These are phyloP conservation scores for Echinops telfairi DNA, from an alignment of 2,113 vertebrate genomes.

Conservation along the genomic window DNA sequence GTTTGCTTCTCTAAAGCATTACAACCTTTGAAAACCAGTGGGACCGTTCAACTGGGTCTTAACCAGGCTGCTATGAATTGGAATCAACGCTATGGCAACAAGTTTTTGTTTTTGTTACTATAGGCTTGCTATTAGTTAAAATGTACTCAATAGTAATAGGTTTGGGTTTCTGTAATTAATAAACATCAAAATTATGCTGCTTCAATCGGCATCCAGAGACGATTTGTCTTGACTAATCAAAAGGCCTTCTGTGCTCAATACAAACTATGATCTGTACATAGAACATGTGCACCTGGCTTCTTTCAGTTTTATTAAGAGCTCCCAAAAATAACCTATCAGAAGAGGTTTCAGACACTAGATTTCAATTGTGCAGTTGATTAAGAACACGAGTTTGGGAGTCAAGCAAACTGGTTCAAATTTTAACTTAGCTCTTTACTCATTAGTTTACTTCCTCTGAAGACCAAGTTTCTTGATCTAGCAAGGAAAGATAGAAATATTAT, in stretches of 20 bases:
- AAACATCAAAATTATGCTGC: background rate
- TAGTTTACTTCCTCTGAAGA: constrained; percentile 29
- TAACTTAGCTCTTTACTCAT: constrained; percentile 26
- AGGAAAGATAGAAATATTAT: background rate
- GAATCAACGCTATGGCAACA: background rate
- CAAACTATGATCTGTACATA: background rate
- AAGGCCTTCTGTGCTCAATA: constrained; percentile 22
- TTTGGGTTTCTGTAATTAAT: background rate
- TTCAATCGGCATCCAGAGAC: background rate
- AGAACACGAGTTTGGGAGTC: background rate
- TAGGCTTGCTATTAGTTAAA: background rate
- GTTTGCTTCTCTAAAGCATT: background rate
- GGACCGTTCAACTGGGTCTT: background rate
- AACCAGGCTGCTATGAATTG: background rate
- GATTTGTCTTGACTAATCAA: background rate
- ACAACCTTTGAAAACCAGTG: background rate
- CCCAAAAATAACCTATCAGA: background rate
- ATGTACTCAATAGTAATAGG: background rate
- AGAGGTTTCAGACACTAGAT: background rate
- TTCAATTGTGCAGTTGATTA: background rate
- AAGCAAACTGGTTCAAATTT: background rate
- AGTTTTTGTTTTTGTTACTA: background rate
- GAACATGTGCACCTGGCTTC: background rate
- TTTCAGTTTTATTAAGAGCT: constrained; percentile 32
- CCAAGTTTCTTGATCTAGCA: background rate